A percentile compares a stretch with the other conserved stretches of the same genome.
These are phyloP conservation scores for Macrophya alboannulata DNA, from an alignment of 2,888 invertebrate genomes.

Conservation along the genomic window DNA sequence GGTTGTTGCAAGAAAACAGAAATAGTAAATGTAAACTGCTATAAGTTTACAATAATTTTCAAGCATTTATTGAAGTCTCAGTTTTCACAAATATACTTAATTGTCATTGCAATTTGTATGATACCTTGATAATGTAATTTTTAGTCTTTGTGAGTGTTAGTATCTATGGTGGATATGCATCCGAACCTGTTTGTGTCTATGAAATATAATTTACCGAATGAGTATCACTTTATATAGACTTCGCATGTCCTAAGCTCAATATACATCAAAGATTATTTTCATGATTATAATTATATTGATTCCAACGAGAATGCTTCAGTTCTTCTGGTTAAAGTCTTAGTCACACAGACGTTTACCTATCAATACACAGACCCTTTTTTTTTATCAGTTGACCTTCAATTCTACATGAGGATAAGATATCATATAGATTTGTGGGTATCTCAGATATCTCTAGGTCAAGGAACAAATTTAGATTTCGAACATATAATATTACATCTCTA, in stretches of 20 bases:
- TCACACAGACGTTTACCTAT: conserved; percentile 11
- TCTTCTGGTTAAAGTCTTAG: neutral
- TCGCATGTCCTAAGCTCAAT: conserved; percentile 23
- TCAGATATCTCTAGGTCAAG: conserved; percentile 28
- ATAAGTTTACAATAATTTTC: conserved; percentile 2
- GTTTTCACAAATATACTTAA: neutral
- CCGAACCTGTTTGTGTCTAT: neutral
- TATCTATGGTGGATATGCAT: conserved; percentile 15
- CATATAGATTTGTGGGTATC: conserved; percentile 23
- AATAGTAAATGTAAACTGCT: conserved; percentile 8
- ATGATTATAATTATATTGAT: conserved; percentile 33
- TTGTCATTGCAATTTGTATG: neutral
- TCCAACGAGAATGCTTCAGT: conserved; percentile 8
- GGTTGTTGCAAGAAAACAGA: neutral
- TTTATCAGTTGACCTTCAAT: neutral
- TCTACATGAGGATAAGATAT: conserved; percentile 5
- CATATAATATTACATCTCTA: neutral
- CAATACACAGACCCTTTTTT: conserved; percentile 9
- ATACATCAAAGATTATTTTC: conserved; percentile 16
- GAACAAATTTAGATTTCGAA: neutral
- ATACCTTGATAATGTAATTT: neutral
- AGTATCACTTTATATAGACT: conserved; percentile 24
- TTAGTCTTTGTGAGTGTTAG: neutral
- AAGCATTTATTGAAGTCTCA: neutral
- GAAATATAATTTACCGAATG: conserved; percentile 10